Percentiles rank a stretch among this genome's conserved stretches.
These are phyloP conservation scores for Micrasema minimum DNA, from an alignment of 1,140 invertebrate species.

Conservation along the genomic window DNA sequence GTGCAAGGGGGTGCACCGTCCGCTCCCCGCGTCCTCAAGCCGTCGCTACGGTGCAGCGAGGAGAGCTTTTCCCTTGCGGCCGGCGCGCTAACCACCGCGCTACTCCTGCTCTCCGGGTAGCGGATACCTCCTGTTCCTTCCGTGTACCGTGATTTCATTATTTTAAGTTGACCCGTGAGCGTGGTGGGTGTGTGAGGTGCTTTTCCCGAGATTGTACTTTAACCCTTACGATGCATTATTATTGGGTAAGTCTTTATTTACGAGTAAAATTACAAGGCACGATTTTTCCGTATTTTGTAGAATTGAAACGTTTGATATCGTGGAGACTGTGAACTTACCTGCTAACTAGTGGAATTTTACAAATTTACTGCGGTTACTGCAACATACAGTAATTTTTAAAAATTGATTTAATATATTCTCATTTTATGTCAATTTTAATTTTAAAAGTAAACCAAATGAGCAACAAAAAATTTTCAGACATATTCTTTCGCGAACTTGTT, in stretches of 20 bases:
- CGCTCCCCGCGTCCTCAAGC: constrained; percentile 45
- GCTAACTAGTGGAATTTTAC: too few species aligned
- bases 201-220: neutral
- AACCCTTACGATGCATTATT: constrained; percentile 28
- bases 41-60: constrained; percentile 45
- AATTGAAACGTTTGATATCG: too few species aligned
- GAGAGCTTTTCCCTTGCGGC: constrained; percentile 46
- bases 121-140: constrained; percentile 32
- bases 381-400: too few species aligned
- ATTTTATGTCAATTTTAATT: too few species aligned
- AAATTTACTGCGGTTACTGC: too few species aligned
- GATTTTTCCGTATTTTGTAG: too few species aligned
- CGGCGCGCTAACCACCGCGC: constrained; percentile 42
- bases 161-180: constrained; percentile 37
- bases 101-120: constrained; percentile 28
- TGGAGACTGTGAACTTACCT: too few species aligned
- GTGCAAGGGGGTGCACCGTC: constrained; percentile 41
- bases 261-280: too few species aligned
- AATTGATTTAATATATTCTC: too few species aligned
- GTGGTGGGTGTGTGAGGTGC: constrained; percentile 21
- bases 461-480: too few species aligned
- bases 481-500: too few species aligned
- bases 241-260: constrained; percentile 27
- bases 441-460: too few species aligned
- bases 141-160: constrained; percentile 38